Conservation (phyloP, 1,140 invertebrate genomes). For the Caerostris extrusa region DNA sequence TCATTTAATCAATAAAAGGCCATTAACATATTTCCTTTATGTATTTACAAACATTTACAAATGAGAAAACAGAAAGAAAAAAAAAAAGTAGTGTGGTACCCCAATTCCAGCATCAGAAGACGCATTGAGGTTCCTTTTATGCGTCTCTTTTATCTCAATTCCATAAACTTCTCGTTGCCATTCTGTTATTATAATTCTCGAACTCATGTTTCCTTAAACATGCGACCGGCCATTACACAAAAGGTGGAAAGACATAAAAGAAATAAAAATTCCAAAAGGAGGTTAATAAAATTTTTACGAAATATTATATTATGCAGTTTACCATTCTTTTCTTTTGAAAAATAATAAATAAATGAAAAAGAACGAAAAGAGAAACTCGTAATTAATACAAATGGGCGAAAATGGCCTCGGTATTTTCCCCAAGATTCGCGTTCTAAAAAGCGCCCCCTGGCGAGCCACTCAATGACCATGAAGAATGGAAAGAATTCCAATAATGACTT, state of each 20-base stretch:
- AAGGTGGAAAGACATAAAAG: neutral
- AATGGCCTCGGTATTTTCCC: neutral
- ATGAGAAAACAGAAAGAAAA: neutral
- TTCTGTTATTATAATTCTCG: neutral
- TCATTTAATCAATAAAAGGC: too few species aligned
- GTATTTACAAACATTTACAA: neutral
- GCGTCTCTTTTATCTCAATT: neutral
- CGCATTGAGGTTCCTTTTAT: neutral
- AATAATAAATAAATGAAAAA: too few species aligned
- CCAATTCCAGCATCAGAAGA: neutral
- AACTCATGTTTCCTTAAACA: slow-evolving; percentile 18
- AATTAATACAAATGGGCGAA: slow-evolving; percentile 30
- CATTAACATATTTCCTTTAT: too few species aligned
- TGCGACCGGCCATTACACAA: neutral
- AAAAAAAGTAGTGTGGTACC: too few species aligned
- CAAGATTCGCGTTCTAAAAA: neutral
- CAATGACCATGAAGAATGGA: slow-evolving; percentile 49
- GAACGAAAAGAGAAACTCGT: neutral
- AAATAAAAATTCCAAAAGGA: neutral
- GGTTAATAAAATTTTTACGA: slow-evolving; percentile 29
- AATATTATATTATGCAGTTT: slow-evolving; percentile 1
- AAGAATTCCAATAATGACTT: slow-evolving; percentile 68
- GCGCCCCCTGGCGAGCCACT: slow-evolving; percentile 44
- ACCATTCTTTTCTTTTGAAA: neutral
- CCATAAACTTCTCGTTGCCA: neutral